A percentile compares a stretch with the other conserved stretches of the same genome.
phyloP scores from a whole-genome alignment of 2,888 invertebrate species.

The Nowickia ferox region DNA sequence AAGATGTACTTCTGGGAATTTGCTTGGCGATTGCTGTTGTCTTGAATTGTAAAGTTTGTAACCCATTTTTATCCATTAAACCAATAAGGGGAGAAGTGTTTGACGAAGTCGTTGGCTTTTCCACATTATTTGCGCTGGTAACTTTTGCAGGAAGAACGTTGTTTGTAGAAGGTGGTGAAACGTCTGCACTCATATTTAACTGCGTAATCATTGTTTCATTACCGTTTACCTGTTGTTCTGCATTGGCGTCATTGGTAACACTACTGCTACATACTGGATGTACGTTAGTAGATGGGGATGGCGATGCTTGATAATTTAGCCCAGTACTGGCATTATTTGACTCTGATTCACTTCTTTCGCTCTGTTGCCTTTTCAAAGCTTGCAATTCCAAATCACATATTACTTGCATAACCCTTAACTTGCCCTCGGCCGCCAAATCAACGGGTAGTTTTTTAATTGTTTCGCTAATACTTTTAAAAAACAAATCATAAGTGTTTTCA shows the following conservation, averaged over 20 bases:
- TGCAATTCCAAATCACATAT: conserved; percentile 78
- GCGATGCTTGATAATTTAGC: conserved; percentile 26
- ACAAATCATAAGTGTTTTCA: conserved; percentile 77
- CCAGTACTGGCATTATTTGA: conserved; percentile 34
- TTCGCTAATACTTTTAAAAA: conserved; percentile 78
- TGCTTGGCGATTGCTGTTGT: conserved; percentile 36
- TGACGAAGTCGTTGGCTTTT: neutral
- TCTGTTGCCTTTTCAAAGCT: conserved; percentile 73
- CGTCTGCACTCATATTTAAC: conserved; percentile 22
- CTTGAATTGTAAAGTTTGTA: conserved; percentile 62
- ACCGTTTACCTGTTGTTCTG: conserved; percentile 7
- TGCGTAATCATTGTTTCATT: conserved; percentile 47
- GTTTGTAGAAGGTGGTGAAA: conserved; percentile 6
- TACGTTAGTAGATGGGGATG: conserved; percentile 29
- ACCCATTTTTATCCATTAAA: conserved; percentile 64
- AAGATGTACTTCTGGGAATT: conserved; percentile 18
- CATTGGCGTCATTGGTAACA: conserved; percentile 3
- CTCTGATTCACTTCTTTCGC: conserved; percentile 3
- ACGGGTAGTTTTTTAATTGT: conserved; percentile 77
- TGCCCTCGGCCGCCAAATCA: conserved; percentile 79
- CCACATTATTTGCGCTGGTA: neutral
- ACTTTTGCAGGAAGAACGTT: neutral
- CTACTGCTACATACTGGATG: neutral
- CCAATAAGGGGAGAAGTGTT: conserved; percentile 58
- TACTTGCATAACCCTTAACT: conserved; percentile 79